Base-by-base conservation (phyloP, 2,888 invertebrate species). In the Calameuta pallipes region DNA sequence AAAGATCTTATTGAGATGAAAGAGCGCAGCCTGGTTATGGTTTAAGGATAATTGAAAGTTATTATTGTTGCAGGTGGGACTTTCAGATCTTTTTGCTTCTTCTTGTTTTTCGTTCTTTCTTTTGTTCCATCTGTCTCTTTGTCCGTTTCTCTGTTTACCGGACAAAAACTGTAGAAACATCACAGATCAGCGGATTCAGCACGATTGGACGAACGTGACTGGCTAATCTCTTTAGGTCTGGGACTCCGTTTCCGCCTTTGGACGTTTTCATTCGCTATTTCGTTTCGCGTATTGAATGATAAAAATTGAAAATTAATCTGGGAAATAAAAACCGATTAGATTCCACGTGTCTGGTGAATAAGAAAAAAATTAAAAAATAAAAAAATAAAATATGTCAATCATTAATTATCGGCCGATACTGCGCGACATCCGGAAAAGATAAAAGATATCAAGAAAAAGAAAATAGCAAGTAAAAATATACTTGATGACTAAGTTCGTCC, bases 31-130 rank as follows among this genome's bases (percentile, higher is more conserved):
- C 71, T 75, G 77, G 74, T 81, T 33, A 81, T 76, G 77, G 81
- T 82, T 85, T 81, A 78, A 81, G 83, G 83, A 85, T 86, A 86
- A 86, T 86, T 86, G 85, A 85, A 86, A 85, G 82, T 86, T 86
- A 86, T 83, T 82, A 86, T 83, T 84, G 79, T 78, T 82, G 11
- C 71, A 23, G 41, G 6, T 23, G 9, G 23, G 23, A 56, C 41
- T 56, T 23, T 15, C 23, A 56, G 41, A 23, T 56, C 23, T 1
- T 23, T 56, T 15, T 56, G 6, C 23, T 23, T 56, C 41, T 56
- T 56, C 0, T 23, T 23, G 6, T 15, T 6, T 56, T 56, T 56
- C 41, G 6, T 23, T 56, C 23, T 56, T 56, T 23, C 41, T 56
- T 56, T 56, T 9, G 6, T 23, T 23, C 23, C 41, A 23, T 56